These are phyloP conservation scores for Morpho helenor DNA, from an alignment of 2,888 invertebrate genomes.

Conservation along the genomic window DNA sequence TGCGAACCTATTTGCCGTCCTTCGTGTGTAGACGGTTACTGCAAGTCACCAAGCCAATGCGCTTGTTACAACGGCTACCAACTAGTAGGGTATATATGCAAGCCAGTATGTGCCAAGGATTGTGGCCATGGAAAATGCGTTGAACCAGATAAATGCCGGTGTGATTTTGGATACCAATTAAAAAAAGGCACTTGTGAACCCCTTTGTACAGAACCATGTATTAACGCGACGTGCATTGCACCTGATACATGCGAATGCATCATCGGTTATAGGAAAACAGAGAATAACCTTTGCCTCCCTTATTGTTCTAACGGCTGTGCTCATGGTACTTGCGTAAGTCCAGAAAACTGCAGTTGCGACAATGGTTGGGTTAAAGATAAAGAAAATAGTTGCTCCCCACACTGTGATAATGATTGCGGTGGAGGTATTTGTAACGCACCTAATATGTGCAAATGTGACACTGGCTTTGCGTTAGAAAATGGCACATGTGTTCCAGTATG, in stretches of 20 bases:
- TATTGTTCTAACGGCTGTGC: constrained; percentile 37
- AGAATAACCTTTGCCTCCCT: constrained; percentile 34
- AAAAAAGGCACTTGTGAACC: constrained; percentile 39
- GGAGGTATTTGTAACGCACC: constrained; percentile 65
- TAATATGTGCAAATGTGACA: constrained; percentile 56
- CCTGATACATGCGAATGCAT: constrained; percentile 69
- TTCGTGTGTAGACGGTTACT: constrained; percentile 38
- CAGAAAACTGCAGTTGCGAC: constrained; percentile 36
- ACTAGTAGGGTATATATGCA: constrained; percentile 18
- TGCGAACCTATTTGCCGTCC: constrained; percentile 43
- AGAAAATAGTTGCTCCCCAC: constrained; percentile 6
- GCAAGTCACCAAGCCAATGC: constrained; percentile 34
- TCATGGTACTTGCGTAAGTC: constrained; percentile 34
- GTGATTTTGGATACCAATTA: constrained; percentile 38
- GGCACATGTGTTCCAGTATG: constrained; percentile 29
- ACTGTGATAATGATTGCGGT: constrained; percentile 23
- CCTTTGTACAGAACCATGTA: constrained; percentile 62
- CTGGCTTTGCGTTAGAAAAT: constrained; percentile 30
- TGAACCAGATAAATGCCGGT: constrained; percentile 43
- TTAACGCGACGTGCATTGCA: constrained; percentile 67
- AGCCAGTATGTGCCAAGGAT: constrained; percentile 26
- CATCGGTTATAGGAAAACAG: constrained; percentile 47
- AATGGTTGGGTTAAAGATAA: constrained; percentile 23
- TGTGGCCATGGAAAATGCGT: constrained; percentile 38
- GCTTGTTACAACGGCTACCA: constrained; percentile 32